Conservation (phyloP, 1,140 invertebrate genomes). For the Scaptomyza pallida region DNA sequence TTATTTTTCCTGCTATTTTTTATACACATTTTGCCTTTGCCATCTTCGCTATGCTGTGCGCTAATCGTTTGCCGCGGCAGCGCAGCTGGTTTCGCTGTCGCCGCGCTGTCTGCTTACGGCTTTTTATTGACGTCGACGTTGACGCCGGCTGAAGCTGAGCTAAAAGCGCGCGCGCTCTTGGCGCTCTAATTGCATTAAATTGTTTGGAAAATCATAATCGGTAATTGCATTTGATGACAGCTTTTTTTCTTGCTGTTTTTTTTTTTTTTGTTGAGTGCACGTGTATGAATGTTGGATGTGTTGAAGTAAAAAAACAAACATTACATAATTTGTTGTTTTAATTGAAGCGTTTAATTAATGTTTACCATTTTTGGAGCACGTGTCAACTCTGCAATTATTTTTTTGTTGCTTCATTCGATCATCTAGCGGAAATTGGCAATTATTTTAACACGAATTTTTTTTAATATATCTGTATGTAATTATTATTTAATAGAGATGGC, state of each 20-base stretch:
- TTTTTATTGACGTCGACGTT: slow-evolving; percentile 30
- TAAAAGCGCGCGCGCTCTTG: slow-evolving; percentile 57
- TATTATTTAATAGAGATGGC: slow-evolving; percentile 6
- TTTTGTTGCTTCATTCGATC: slow-evolving; percentile 20
- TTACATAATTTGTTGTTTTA: slow-evolving; percentile 33
- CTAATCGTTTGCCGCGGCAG: slow-evolving; percentile 73
- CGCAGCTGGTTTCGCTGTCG: slow-evolving; percentile 61
- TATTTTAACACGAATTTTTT: slow-evolving; percentile 60
- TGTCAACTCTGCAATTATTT: slow-evolving; percentile 48
- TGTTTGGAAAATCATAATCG: slow-evolving; percentile 82
- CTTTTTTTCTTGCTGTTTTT: slow-evolving; percentile 38
- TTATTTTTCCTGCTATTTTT: slow-evolving; percentile 52
- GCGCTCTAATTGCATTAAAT: slow-evolving; percentile 78
- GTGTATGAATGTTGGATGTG: slow-evolving; percentile 33
- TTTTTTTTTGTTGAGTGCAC: slow-evolving; percentile 2
- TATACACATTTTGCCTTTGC: slow-evolving; percentile 43
- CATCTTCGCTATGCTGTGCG: slow-evolving; percentile 44
- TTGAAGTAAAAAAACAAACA: too few relatives aligned
- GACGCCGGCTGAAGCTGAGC: slow-evolving; percentile 11
- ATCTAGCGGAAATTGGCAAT: slow-evolving; percentile 67
- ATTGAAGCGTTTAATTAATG: slow-evolving; percentile 56
- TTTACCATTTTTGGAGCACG: slow-evolving; percentile 46
- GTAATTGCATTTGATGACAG: slow-evolving; percentile 79
- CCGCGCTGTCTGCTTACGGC: slow-evolving; percentile 64
- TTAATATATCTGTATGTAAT: slow-evolving; percentile 35